A percentile compares a stretch with the other conserved stretches of the same genome.
phyloP scores from a whole-genome alignment of 1,140 invertebrate species.

The Triops cancriformis region DNA sequence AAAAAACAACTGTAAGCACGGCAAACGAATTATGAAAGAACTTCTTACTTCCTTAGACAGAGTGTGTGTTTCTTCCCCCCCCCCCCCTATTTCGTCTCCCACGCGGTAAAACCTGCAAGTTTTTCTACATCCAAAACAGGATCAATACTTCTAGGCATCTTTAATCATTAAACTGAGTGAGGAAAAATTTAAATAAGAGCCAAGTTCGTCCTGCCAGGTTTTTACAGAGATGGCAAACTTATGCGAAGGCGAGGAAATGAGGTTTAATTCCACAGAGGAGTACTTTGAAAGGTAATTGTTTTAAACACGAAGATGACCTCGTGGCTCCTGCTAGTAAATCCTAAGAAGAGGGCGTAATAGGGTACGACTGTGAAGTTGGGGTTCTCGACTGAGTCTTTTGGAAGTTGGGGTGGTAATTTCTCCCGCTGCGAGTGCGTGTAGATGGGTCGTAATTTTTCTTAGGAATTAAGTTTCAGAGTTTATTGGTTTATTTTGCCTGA shows the following conservation, averaged over 20 bases:
- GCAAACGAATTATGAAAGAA: neutral
- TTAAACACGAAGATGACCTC: too few species aligned
- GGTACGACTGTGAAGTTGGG: too few species aligned
- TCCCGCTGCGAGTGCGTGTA: too few species aligned
- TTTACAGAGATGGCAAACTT: neutral
- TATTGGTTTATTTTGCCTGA: too few species aligned
- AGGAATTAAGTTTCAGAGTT: too few species aligned
- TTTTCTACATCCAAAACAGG: neutral
- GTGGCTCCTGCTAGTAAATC: too few species aligned
- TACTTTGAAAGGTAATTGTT: too few species aligned
- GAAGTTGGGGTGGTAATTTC: too few species aligned
- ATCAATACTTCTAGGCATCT: conserved; percentile 3
- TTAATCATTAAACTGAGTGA: neutral
- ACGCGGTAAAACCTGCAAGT: neutral
- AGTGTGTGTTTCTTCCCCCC: neutral
- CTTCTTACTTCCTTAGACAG: neutral
- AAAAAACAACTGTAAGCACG: conserved; percentile 86
- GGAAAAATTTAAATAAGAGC: neutral
- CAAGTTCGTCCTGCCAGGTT: neutral
- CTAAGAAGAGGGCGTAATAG: too few species aligned
- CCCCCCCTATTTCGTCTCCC: neutral
- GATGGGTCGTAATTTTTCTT: too few species aligned
- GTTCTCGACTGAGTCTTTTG: too few species aligned
- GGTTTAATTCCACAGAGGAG: too few species aligned
- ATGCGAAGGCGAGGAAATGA: neutral